Percentiles rank a stretch among this genome's conserved stretches.
Evolutionary conservation across 2,888 invertebrate species (phyloP).

Genomic region (Drosophila stalkeri): DNA sequence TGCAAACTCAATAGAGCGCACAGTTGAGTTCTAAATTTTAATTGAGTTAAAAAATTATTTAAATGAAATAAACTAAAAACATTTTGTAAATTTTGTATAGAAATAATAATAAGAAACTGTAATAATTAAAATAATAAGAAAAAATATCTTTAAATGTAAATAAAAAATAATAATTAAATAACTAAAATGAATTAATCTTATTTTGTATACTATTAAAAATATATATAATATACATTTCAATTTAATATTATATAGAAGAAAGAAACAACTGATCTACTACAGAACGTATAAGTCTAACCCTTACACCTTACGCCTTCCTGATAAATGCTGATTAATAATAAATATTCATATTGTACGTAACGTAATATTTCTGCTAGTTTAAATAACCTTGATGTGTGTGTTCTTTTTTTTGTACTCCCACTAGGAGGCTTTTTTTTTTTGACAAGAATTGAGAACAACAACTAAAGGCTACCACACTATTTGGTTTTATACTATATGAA

Average conservation of each 20-base stretch:
- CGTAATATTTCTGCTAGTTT: constrained; percentile 17
- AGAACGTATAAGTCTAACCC: not conserved
- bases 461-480: constrained; percentile 29
- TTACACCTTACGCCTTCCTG: constrained; percentile 3
- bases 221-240: not conserved
- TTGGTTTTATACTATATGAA: constrained; percentile 18
- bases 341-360: constrained; percentile 17
- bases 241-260: not conserved
- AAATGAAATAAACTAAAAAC: not conserved
- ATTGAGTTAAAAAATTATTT: not conserved
- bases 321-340: constrained; percentile 30
- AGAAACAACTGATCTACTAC: not conserved
- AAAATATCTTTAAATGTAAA: not conserved
- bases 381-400: constrained; percentile 60
- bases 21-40: not conserved
- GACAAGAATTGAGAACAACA: constrained; percentile 18
- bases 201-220: too few relatives aligned
- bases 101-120: not conserved
- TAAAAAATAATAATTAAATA: not conserved
- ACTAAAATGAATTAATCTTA: not conserved
- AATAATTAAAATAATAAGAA: not conserved
- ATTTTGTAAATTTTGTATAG: not conserved
- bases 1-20: not conserved
- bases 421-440: constrained; percentile 3
- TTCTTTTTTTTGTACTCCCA: constrained; percentile 1